Conservation (phyloP, 2,797 vertebrate genomes). For the Poeciliopsis gracilis region DNA sequence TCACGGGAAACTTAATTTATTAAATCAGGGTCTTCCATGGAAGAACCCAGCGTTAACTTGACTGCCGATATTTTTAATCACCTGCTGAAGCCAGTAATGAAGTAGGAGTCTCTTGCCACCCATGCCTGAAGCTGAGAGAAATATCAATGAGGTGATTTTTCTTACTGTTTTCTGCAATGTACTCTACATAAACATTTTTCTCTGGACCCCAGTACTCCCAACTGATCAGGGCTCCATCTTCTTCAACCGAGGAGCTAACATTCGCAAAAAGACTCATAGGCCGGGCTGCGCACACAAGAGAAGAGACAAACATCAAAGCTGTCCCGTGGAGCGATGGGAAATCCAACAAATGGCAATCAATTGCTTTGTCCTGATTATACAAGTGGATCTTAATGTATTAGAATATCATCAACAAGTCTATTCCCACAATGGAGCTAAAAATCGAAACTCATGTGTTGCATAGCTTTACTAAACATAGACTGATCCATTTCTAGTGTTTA, state of each 20-base stretch:
- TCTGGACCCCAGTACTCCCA: slow-evolving; percentile 95
- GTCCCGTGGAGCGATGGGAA: slow-evolving; percentile 36
- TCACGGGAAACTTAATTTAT: slow-evolving; percentile 49
- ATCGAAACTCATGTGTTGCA: not conserved
- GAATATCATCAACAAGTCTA: not conserved
- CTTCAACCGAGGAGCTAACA: slow-evolving; percentile 84
- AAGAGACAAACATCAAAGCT: slow-evolving; percentile 73
- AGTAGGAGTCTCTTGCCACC: slow-evolving; percentile 74
- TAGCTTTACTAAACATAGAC: not conserved
- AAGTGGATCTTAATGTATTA: not conserved
- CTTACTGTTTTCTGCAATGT: slow-evolving; percentile 94
- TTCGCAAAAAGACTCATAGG: slow-evolving; percentile 88
- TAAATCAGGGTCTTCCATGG: slow-evolving; percentile 54
- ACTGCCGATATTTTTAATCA: slow-evolving; percentile 66
- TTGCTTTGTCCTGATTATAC: slow-evolving; percentile 23
- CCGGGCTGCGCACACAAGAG: slow-evolving; percentile 86
- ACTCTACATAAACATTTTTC: slow-evolving; percentile 93
- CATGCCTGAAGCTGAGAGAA: slow-evolving; percentile 37
- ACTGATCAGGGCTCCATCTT: slow-evolving; percentile 91
- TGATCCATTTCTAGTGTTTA: not conserved
- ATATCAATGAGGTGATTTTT: slow-evolving; percentile 76
- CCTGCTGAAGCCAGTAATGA: slow-evolving; percentile 57
- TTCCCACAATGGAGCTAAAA: not conserved
- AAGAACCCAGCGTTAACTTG: slow-evolving; percentile 25
- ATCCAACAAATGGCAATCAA: slow-evolving; percentile 31